Evolutionary conservation across 2,888 invertebrate species (phyloP).

Genomic region (Heteromurus nitidus): DNA sequence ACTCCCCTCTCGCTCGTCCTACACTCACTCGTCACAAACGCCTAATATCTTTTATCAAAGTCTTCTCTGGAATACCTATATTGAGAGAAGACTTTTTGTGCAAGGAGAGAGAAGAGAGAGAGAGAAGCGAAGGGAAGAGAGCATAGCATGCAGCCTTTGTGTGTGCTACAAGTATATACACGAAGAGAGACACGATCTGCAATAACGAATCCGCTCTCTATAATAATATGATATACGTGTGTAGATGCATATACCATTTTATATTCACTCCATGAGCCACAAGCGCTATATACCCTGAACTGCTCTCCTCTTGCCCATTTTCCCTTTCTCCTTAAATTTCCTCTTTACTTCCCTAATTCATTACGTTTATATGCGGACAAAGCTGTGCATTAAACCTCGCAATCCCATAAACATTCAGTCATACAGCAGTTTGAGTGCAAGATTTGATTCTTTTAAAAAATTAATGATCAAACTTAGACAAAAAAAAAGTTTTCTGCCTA

Average conservation of each 20-base stretch:
- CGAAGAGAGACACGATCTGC: conserved; percentile 20
- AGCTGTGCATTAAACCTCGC: conserved; percentile 54
- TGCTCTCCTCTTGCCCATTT: conserved; percentile 36
- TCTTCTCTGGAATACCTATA: conserved; percentile 65
- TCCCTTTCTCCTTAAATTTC: conserved; percentile 61
- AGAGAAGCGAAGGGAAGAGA: conserved; percentile 46
- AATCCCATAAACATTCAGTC: conserved; percentile 48
- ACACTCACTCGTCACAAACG: conserved; percentile 65
- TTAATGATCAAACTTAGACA: conserved; percentile 62
- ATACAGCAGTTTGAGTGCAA: conserved; percentile 33
- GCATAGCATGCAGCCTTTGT: conserved; percentile 31
- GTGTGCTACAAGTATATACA: conserved; percentile 12
- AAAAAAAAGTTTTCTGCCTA: conserved; percentile 17
- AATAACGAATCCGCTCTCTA: conserved; percentile 53
- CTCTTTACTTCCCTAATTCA: conserved; percentile 63
- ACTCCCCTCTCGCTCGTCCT: conserved; percentile 64
- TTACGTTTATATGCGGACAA: conserved; percentile 59
- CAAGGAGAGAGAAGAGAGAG: conserved; percentile 31
- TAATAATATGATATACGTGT: conserved; percentile 17
- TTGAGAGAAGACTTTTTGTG: conserved; percentile 55
- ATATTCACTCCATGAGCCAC: conserved; percentile 10
- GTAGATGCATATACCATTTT: conserved; percentile 10
- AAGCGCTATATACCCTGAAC: not conserved
- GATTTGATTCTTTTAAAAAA: conserved; percentile 61
- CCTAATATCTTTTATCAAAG: conserved; percentile 66